Base-by-base conservation (phyloP, 1,140 invertebrate species). In the Caenorhabditis brenneri region DNA sequence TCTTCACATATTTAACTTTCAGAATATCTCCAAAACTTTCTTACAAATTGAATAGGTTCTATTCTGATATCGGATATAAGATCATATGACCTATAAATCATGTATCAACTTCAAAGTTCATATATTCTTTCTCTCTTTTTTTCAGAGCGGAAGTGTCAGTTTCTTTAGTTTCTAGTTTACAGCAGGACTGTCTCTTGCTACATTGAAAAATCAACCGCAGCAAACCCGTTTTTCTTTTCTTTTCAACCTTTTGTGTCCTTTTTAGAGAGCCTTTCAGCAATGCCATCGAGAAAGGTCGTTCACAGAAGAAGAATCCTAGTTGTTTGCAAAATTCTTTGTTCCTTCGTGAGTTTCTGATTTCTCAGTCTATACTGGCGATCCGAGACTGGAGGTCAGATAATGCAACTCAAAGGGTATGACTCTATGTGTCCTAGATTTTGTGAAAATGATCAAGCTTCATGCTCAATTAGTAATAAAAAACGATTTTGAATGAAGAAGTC, bases 231-330 rank as follows among this genome's bases (percentile, higher is more conserved):
- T 74, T n/a, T 31, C 65, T 10, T 42, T 74, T n/a, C 9, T 22
- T 74, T 42, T 31, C n/a, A 10, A 15, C n/a, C 36, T 74, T 74
- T 74, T 74, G 65, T 74, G 65, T 74, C 65, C 65, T 74, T 74
- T n/a, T 42, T 74, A 74, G 65, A 74, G 65, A 74, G 58, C 65
- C 36, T n/a, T 22, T 27, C 22, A 15, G 22, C 36, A 42, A 22
- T 74, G 33, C 29, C 65, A 74, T 39, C 65, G 65, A 74, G 65
- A 74, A 74, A 74, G 65, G 65, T 74, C 65, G 65, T 65, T 65
- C 36, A 19, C 33, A 65, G 58, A 65, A 36, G 5, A 58, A 29
- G 19, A 22, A 12, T 74, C 36, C 58, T 65, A 65, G 58, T 65
- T 65, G 27, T 58, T 58, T 58, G 53, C 12, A 58, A 27, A 16